A percentile compares a stretch with the other conserved stretches of the same genome.
Evolutionary conservation across 37 sponge, comb jelly and placozoan genomes (phyloP).

Genomic region (Ianthella basta): DNA sequence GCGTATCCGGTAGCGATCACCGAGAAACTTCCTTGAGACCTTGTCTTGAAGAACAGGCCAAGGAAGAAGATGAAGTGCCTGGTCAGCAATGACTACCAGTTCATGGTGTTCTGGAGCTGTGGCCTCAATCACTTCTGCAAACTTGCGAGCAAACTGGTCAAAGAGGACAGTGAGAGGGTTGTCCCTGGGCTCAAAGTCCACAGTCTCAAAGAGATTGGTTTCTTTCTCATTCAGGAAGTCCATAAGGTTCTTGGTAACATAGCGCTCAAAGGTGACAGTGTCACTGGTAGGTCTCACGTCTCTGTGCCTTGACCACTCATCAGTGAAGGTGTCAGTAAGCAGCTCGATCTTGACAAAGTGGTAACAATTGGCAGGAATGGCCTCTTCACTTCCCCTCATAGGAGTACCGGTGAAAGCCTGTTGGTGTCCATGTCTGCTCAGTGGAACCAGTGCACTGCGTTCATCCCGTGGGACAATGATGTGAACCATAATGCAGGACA

Average conservation of each 20-base stretch:
- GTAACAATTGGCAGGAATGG: conserved; percentile 1
- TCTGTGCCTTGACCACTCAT: no score
- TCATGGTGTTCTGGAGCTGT: not conserved
- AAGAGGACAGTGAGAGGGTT: conserved; percentile 53
- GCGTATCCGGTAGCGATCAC: conserved; percentile 50
- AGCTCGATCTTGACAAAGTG: conserved; percentile 1
- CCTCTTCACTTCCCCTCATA: no score
- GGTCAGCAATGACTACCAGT: conserved; percentile 61
- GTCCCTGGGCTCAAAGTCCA: not conserved
- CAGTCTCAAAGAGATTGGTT: not conserved
- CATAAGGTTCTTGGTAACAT: conserved; percentile 3
- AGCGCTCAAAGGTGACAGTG: conserved; percentile 15
- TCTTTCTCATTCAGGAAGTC: conserved; percentile 23
- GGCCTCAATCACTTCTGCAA: conserved; percentile 35
- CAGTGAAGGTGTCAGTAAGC: not conserved
- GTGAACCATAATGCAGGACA: conserved; percentile 43
- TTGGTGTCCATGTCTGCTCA: no score
- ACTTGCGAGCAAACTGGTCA: conserved; percentile 38
- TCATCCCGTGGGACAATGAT: not conserved
- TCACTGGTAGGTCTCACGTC: not conserved
- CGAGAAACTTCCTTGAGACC: conserved; percentile 36
- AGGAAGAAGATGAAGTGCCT: conserved; percentile 59
- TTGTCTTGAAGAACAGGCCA: conserved; percentile 41
- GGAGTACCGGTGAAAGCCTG: no score
- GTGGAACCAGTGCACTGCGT: no score